phyloP scores from a whole-genome alignment of 2,797 vertebrate species.

The Apogon hyalosoma region DNA sequence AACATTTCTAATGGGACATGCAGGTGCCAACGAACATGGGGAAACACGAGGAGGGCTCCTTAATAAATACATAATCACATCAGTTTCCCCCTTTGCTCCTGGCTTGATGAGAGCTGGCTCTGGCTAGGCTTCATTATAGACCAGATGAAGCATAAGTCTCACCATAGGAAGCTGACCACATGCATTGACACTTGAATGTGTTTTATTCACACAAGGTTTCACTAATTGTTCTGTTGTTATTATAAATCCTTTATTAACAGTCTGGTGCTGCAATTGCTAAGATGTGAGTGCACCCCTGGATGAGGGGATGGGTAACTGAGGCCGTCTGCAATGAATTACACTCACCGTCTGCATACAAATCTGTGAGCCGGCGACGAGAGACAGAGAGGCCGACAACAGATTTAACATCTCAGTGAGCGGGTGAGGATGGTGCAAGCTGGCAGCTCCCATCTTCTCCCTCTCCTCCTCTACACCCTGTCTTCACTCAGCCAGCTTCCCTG shows the following conservation, averaged over 20 bases:
- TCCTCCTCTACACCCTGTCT: conserved; percentile 12
- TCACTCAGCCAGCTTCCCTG: conserved; percentile 45
- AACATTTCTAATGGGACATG: conserved; percentile 73
- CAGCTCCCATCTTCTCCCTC: conserved; percentile 57
- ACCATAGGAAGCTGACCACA: conserved; percentile 47
- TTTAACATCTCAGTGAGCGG: conserved; percentile 68
- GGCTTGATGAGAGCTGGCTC: conserved; percentile 48
- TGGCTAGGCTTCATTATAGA: conserved; percentile 56
- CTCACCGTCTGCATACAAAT: conserved; percentile 64
- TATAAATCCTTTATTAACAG: conserved; percentile 47
- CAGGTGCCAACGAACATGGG: conserved; percentile 63
- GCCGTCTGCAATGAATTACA: conserved; percentile 35
- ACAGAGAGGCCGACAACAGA: conserved; percentile 55
- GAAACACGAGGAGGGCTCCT: conserved; percentile 45
- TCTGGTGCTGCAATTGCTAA: conserved; percentile 13
- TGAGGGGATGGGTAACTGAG: conserved; percentile 40
- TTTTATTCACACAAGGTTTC: conserved; percentile 33
- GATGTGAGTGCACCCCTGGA: conserved; percentile 25
- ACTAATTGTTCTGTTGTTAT: conserved; percentile 42
- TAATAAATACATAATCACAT: conserved; percentile 72
- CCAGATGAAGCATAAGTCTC: conserved; percentile 34
- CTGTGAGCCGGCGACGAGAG: conserved; percentile 23
- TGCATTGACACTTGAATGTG: conserved; percentile 36
- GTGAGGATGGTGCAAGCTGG: conserved; percentile 58
- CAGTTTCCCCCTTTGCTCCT: conserved; percentile 34